Conservation (phyloP, 2,797 vertebrate species). For the Ctenopoma kingsleyae region DNA sequence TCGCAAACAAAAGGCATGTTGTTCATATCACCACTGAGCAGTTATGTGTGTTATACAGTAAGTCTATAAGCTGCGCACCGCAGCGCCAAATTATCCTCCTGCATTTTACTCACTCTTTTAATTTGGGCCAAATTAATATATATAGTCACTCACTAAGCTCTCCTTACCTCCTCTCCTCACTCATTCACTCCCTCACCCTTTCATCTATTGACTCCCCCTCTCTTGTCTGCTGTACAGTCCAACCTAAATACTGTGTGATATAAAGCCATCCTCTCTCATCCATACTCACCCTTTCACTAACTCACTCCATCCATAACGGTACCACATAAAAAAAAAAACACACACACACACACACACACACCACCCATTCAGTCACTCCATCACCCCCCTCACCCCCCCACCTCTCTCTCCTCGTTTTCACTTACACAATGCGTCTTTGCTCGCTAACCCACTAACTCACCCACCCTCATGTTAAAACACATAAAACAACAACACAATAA, state of each 20-base stretch:
- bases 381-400: constrained; percentile 10
- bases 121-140: constrained; percentile 14
- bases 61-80: neutral
- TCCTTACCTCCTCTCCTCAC: constrained; percentile 32
- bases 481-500: constrained; percentile 16
- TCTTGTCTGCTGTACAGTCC: neutral
- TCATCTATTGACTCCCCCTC: neutral
- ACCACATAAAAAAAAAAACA: constrained; percentile 13
- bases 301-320: constrained; percentile 30
- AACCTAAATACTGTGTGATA: neutral
- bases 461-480: constrained; percentile 10
- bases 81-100: neutral
- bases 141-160: neutral
- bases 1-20: constrained; percentile 41
- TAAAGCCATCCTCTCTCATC: neutral
- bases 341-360: neutral
- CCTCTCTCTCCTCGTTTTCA: constrained; percentile 20
- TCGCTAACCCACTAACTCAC: constrained; percentile 36
- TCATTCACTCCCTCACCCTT: constrained; percentile 17
- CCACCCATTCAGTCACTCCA: constrained; percentile 23
- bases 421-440: constrained; percentile 19
- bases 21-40: neutral
- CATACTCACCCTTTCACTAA: constrained; percentile 27
- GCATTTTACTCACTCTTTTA: neutral
- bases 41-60: neutral